A percentile compares a stretch with the other conserved stretches of the same genome.
These are phyloP conservation scores for Corythoichthys intestinalis DNA, from an alignment of 2,113 vertebrate species.

Conservation along the genomic window DNA sequence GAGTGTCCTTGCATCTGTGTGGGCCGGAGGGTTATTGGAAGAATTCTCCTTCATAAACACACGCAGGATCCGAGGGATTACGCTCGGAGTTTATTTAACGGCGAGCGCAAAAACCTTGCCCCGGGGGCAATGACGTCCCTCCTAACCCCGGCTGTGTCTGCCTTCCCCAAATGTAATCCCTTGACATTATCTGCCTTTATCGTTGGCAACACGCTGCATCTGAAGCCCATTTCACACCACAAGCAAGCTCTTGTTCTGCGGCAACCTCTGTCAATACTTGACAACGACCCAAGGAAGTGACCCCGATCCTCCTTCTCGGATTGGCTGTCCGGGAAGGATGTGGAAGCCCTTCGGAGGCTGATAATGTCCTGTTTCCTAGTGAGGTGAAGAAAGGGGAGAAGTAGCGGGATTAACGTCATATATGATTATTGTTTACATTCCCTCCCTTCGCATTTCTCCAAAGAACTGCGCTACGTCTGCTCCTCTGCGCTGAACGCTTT, in stretches of 20 bases:
- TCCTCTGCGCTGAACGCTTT: slow-evolving; percentile 45
- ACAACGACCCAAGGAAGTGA: slow-evolving; percentile 43
- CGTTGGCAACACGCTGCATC: slow-evolving; percentile 36
- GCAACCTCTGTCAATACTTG: slow-evolving; percentile 8
- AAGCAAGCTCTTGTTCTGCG: slow-evolving; percentile 4
- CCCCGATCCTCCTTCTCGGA: slow-evolving; percentile 36
- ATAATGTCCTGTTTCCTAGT: slow-evolving; percentile 61
- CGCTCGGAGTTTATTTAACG: slow-evolving; percentile 54
- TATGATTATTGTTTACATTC: slow-evolving; percentile 70
- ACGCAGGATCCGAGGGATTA: slow-evolving; percentile 69
- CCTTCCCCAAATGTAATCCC: slow-evolving; percentile 44
- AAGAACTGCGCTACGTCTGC: slow-evolving; percentile 53
- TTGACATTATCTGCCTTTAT: slow-evolving; percentile 51
- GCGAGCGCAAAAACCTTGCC: slow-evolving; percentile 52
- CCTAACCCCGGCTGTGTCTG: slow-evolving; percentile 43
- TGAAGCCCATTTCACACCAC: slow-evolving; percentile 32
- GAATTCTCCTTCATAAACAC: slow-evolving; percentile 65
- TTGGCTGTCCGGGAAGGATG: slow-evolving; percentile 47
- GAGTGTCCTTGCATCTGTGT: slow-evolving; percentile 60
- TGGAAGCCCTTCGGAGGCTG: slow-evolving; percentile 28
- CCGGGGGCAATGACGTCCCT: slow-evolving; percentile 41
- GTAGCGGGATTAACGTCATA: slow-evolving; percentile 70
- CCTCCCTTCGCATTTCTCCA: slow-evolving; percentile 37
- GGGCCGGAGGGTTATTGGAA: slow-evolving; percentile 55
- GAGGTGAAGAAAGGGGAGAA: slow-evolving; percentile 45